Base-by-base conservation (phyloP, 2,888 invertebrate species). In the Lasioglossum pauxillum region DNA sequence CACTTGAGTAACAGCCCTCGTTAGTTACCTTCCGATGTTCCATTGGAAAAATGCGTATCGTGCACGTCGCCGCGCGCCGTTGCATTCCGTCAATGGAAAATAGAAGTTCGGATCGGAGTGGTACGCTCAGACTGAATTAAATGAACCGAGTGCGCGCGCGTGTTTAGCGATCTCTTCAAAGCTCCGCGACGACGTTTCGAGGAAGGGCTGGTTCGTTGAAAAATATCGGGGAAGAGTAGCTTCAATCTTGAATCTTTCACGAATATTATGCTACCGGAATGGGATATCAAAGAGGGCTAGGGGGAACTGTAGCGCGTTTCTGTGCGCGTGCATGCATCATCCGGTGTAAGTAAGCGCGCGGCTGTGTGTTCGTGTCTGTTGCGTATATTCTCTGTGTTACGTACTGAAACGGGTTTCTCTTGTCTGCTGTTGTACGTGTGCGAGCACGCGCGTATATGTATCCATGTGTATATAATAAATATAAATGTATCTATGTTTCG, bases 321-420 rank as follows among this genome's bases (percentile, higher is more conserved):
- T 90, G 89, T 90, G 91, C 90, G 91, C 88, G 91, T 85, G 90
- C 90, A 90, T 90, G 89, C 84, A 78, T 82, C 76, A 82, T 64
- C 64, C 31, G 38, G 41, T 77, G 75, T 74, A 35, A 53, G 67
- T 82, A 71, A 46, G 73, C 46, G 53, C 72, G 73, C 75, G 53
- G 72, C 49, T 23, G 74, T 77, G 71, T 83, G 67, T 84, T 27
- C 74, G 76, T 88, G 67, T 84, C 23, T 78, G 80, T 87, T 73
- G 74, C 71, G 77, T 80, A 12, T 72, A 72, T 44, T 72, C 16
- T 44, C 27, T 44, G 19, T 73, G 46, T 73, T 73, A 35, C 49
- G 23, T 53, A 35, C 75, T 46, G 44, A 16, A 76, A 44, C 41
- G 19, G 27, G 46, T 60, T 41, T 84, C 49, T 78, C n/a, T 76